These are phyloP conservation scores for Poecilia wingei DNA, from an alignment of 2,797 vertebrate genomes.

Conservation along the genomic window DNA sequence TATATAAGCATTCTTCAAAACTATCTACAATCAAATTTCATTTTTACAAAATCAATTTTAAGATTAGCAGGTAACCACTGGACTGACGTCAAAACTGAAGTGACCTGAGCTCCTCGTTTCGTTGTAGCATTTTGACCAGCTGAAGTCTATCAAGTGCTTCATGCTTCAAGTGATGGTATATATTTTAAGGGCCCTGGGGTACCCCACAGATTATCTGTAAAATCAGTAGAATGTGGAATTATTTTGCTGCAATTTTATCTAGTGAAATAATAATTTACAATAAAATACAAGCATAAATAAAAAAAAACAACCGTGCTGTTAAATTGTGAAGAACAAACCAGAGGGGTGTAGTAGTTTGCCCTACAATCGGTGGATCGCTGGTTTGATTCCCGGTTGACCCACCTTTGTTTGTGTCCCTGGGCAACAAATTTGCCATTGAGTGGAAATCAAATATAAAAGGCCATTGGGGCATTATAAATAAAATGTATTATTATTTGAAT, in stretches of 20 bases:
- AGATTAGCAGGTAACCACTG: neutral
- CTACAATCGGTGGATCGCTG: no score
- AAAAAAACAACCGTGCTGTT: neutral
- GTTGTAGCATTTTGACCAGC: neutral
- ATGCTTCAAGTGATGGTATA: neutral
- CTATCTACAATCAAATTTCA: neutral
- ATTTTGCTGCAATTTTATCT: neutral
- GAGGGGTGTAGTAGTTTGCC: no score
- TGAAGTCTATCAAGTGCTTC: neutral
- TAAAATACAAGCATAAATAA: neutral
- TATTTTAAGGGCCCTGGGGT: neutral
- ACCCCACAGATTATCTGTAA: neutral
- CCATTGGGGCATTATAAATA: no score
- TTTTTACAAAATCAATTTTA: neutral
- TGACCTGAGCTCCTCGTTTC: neutral
- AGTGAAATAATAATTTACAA: neutral
- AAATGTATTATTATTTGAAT: neutral
- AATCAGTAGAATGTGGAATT: neutral
- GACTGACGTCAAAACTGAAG: neutral
- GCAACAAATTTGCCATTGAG: no score
- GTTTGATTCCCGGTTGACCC: no score
- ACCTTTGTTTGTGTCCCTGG: no score
- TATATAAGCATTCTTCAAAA: neutral
- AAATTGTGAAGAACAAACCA: neutral
- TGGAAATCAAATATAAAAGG: no score